Base-by-base conservation (phyloP, 2,797 vertebrate species). In the Acanthornis magna region DNA sequence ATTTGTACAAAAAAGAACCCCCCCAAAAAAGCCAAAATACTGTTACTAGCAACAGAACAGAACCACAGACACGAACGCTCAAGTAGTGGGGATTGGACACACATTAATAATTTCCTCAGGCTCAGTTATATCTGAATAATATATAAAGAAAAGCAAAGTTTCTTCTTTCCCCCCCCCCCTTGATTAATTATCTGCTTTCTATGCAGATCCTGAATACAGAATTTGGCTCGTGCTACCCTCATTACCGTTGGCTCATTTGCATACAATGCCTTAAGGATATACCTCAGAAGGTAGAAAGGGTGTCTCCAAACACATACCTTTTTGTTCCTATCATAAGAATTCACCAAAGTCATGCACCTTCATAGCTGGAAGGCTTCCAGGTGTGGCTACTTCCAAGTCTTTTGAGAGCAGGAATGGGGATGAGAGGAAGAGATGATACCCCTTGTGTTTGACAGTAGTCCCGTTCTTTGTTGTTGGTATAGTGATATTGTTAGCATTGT, bases 141-240 rank as follows among this genome's bases (percentile, higher is more conserved):
- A 61, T 75, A 54, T 38, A 9, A 30, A 82, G 47, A 72, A 73
- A 88, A 57, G 18, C 11, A 29, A 76, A 89, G n/a, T 72, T 87
- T 89, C 61, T 45, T 72, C 29, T 29, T 6, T 40, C 3, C 3
- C 26, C 15, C 26, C 15, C 16, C 29, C 15, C 16, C 43, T 84
- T 75, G 67, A 74, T 93, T 96, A 93, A 94, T 95, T 89, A 89
- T 92, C 87, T 87, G 30, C 72, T 89, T 90, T 87, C 89, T 94
- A 1, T 77, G 74, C 5, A 30, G 26, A 19, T 79, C 72, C 48
- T 84, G 89, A 92, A 90, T 89, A 71, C 20, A 76, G 48, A 92
- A 89, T 92, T 70, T 78, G 62, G 36, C n/a, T 96, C 45, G 13
- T 67, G 29, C 57, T 95, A 76, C 81, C 45, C 61, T 91, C 62